Base-by-base conservation (phyloP, 2,888 invertebrate genomes). In the Pseudococcus viburni region DNA sequence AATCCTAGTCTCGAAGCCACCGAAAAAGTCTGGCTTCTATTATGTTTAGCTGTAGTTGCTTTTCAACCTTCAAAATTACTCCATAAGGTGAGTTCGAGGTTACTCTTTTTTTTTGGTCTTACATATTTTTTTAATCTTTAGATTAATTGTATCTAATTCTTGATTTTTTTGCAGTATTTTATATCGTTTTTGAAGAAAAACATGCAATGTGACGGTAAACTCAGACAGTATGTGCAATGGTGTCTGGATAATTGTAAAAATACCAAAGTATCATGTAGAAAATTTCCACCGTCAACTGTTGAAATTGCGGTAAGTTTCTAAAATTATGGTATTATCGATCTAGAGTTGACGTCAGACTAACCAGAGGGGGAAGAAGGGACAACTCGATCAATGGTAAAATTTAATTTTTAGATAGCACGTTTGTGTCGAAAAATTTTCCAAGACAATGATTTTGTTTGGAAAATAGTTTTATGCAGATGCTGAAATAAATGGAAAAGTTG, bases 161-260 rank as follows among this genome's bases (percentile, higher is more conserved):
- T 33, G 26, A 33, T 33, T 33, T 42, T 89, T 68, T 90, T 90
- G 46, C 91, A 93, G 93, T 96, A 97, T 92, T 95, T 96, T 90
- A 93, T 95, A 48, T 95, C 95, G 19, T 96, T 96, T 91, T 92
- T 96, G 85, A 94, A 94, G 90, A 95, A 95, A 91, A 95, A 94
- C 91, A 91, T 95, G 39, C 92, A 93, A n/a, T 92, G 94, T 86
- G 94, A 94, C 84, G 95, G 95, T 7, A 94, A 94, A 91, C 92
- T 95, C 33, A 93, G 94, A 9, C 97, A 97, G 91, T 97, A 97
- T 91, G 97, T 97, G 12, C 96, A 97, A 92, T 98, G 97, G 96
- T 98, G 98, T 91, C 93, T 97, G 88, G 97, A 97, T 91, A 98
- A 98, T 93, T 96, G 98, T 90, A 95, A 97, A 90, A 96, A 96